Evolutionary conservation across 2,113 vertebrate species (phyloP), one percentile per base, ranked within the genome.

Genomic region (Rousettus leschenaultii): DNA sequence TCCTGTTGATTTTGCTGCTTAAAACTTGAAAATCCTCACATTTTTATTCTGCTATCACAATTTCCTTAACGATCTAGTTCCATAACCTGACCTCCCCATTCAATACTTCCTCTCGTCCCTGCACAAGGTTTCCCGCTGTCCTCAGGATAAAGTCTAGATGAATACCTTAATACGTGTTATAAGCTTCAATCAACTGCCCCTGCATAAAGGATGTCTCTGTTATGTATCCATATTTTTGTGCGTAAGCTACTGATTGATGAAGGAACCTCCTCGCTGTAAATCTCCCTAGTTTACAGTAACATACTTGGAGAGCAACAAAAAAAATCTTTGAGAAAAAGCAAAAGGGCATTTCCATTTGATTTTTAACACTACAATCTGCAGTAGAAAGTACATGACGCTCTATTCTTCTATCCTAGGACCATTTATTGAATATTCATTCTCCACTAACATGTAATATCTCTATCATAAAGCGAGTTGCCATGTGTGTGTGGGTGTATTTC

Each of bases 241-340:
- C 22, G 13, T 55, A 63, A 84, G 22, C 63, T n/a, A 80, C 12
- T 71, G 33, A 65, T 45, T 94, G 77, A 89, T 7, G 8, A 65
- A 70, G 16, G 35, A 83, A 80, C 24, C 7, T 35, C 33, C 40
- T 82, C 73, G 74, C n/a, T 77, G 24, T 63, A 66, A 73, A 71
- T 82, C 59, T 87, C 89, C 55, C 35, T 55, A 68, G 83, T 92
- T 70, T 92, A 22, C 18, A 96, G 22, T 82, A 86, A 89, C 22
- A 75, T 13, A 51, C 26, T 7, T 95, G 26, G 33, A 83, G 15
- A 65, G 22, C 83, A 78, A 86, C 3, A 87, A 9, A 51, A 51
- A 45, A 88, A 91, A n/a, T 86, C 18, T 77, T 28, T 80, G 38
- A 91, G 57, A 83, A 89, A 93, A 74, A 89, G 16, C 68, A 94